A percentile compares a stretch with the other conserved stretches of the same genome.
phyloP scores from a whole-genome alignment of 2,797 vertebrate species.

The Podarcis lilfordi region DNA sequence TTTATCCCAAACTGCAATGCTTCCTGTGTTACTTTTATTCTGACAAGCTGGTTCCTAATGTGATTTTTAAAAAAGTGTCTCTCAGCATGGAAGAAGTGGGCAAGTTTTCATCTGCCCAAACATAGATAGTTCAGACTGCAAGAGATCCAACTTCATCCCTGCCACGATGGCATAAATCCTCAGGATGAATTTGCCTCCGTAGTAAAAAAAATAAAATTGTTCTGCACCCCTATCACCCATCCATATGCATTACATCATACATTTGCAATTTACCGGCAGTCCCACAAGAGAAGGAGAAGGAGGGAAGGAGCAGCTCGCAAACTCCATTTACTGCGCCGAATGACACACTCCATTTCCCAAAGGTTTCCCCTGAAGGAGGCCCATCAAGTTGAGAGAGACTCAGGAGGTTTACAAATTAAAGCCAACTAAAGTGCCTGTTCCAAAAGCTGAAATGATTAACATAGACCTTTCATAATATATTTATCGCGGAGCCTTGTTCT shows the following conservation, averaged over 20 bases:
- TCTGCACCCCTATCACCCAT: background rate
- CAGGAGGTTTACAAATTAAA: conserved; percentile 54
- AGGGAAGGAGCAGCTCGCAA: conserved; percentile 5
- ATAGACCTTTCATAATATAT: conserved; percentile 54
- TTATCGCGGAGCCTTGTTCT: conserved; percentile 18
- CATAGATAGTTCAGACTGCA: background rate
- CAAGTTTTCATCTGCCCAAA: background rate
- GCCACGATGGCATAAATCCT: background rate
- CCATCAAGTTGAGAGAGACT: conserved; percentile 37
- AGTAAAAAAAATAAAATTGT: conserved; percentile 2
- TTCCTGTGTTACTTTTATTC: background rate
- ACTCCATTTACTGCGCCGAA: conserved; percentile 42
- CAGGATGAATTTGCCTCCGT: background rate
- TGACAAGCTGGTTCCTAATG: background rate
- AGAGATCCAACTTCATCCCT: conserved; percentile 11
- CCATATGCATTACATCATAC: background rate
- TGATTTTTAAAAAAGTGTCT: background rate
- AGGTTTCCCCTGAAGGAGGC: conserved; percentile 38
- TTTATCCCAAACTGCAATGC: background rate
- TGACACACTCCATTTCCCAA: conserved; percentile 38
- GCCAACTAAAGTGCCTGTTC: conserved; percentile 51
- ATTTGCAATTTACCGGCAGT: conserved; percentile 37
- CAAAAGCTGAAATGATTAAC: conserved; percentile 58
- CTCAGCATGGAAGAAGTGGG: background rate
- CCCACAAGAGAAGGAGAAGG: conserved; percentile 31